phyloP scores from a whole-genome alignment of 1,140 invertebrate species.

The Probaryconus sp. region DNA sequence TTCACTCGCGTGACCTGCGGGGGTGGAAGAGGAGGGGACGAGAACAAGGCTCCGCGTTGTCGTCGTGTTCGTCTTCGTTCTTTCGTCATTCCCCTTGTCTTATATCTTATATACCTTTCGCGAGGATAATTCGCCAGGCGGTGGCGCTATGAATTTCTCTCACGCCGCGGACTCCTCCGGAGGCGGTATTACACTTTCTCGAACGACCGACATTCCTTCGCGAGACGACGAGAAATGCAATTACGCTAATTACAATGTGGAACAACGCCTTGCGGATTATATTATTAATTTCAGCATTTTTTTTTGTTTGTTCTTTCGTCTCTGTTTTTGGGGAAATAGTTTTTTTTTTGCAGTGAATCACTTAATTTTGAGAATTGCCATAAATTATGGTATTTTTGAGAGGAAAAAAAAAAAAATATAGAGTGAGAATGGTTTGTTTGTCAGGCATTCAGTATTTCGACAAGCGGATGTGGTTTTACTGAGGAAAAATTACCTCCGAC shows the following conservation, averaged over 20 bases:
- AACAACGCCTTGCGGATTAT: conserved; percentile 30
- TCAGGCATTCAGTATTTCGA: too few relatives aligned
- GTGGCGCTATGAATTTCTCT: conserved; percentile 53
- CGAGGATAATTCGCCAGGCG: conserved; percentile 38
- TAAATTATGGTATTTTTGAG: too few relatives aligned
- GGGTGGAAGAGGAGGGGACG: background rate
- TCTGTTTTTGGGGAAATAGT: too few relatives aligned
- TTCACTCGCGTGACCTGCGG: conserved; percentile 35
- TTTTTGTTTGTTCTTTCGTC: too few relatives aligned
- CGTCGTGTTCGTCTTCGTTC: conserved; percentile 13
- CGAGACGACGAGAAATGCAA: conserved; percentile 59
- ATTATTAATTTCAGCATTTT: conserved; percentile 19
- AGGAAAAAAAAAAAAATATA: too few relatives aligned
- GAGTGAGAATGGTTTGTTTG: too few relatives aligned
- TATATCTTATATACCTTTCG: too few relatives aligned
- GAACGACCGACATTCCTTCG: conserved; percentile 60
- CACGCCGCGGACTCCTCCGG: conserved; percentile 37
- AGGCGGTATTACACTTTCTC: conserved; percentile 60
- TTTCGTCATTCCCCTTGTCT: conserved; percentile 5
- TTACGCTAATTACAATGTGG: conserved; percentile 55
- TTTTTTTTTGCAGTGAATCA: too few relatives aligned
- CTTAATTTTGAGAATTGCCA: too few relatives aligned
- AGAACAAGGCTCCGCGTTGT: background rate
- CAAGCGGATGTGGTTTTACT: too few relatives aligned
- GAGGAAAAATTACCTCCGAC: too few relatives aligned